Evolutionary conservation across 2,888 invertebrate species (phyloP).

Genomic region (Therioaphis trifolii): DNA sequence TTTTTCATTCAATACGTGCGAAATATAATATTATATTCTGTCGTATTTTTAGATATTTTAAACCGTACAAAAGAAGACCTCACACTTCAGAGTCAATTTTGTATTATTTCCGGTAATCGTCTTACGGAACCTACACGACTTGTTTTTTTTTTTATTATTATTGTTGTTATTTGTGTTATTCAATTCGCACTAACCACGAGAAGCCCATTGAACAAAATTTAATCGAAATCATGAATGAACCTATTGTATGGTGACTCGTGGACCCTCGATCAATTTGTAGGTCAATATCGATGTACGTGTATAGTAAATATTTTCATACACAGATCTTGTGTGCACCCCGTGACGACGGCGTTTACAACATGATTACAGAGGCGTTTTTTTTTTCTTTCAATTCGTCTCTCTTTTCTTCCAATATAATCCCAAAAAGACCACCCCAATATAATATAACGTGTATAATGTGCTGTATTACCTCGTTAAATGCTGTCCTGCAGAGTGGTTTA

Average conservation of each 20-base stretch:
- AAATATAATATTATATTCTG: neutral
- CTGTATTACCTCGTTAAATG: slow-evolving; percentile 52
- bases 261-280: slow-evolving; percentile 60
- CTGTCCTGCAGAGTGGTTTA: slow-evolving; percentile 55
- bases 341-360: slow-evolving; percentile 48
- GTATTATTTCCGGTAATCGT: slow-evolving; percentile 38
- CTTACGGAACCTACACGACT: neutral
- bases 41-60: slow-evolving; percentile 7
- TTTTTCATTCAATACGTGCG: neutral
- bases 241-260: slow-evolving; percentile 14
- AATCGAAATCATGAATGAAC: slow-evolving; percentile 60
- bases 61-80: slow-evolving; percentile 30
- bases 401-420: slow-evolving; percentile 28
- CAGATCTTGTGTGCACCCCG: slow-evolving; percentile 38
- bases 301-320: slow-evolving; percentile 42
- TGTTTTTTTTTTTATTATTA: slow-evolving; percentile 8
- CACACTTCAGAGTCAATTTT: slow-evolving; percentile 44
- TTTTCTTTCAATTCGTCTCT: slow-evolving; percentile 26
- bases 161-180: slow-evolving; percentile 29
- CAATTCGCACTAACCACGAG: slow-evolving; percentile 50
- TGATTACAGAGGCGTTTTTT: slow-evolving; percentile 37
- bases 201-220: slow-evolving; percentile 38
- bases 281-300: slow-evolving; percentile 38
- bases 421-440: slow-evolving; percentile 56
- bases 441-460: slow-evolving; percentile 8